A percentile compares a stretch with the other conserved stretches of the same genome.
Conservation (phyloP, 2,888 invertebrate genomes). For the Microplitis deprimator region DNA sequence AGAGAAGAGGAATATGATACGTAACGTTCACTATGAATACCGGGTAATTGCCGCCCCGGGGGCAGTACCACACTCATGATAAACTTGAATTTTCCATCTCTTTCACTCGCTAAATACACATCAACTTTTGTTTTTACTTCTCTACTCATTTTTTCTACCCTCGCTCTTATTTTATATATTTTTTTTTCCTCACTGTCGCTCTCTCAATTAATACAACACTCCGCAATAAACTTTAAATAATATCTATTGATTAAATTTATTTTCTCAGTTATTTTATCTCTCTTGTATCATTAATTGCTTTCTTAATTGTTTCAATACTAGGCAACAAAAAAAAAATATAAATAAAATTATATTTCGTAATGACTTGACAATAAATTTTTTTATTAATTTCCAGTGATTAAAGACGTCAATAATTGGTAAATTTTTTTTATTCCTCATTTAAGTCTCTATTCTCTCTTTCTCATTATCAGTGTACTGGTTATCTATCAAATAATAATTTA, state of each 20-base stretch:
- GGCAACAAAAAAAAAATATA: slow-evolving; percentile 3
- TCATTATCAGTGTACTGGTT: not conserved
- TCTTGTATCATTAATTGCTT: not conserved
- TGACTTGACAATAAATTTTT: not conserved
- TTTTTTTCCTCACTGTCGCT: not conserved
- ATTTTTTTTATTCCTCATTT: not conserved
- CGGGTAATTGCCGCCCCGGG: slow-evolving; percentile 58
- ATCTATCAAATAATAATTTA: not conserved
- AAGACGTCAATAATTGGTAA: not conserved
- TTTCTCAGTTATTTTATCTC: not conserved
- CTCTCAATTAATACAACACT: not conserved
- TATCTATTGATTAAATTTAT: not conserved
- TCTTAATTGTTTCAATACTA: not conserved
- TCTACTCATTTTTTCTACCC: not conserved
- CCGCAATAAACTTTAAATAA: not conserved
- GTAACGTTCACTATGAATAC: slow-evolving; percentile 55
- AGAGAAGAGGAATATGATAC: slow-evolving; percentile 9
- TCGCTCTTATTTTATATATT: slow-evolving; percentile 6
- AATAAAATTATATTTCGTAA: not conserved
- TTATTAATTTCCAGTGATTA: not conserved
- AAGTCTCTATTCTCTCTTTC: not conserved
- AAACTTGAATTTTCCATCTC: slow-evolving; percentile 32
- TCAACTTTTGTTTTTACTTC: slow-evolving; percentile 21
- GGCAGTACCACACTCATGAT: slow-evolving; percentile 46
- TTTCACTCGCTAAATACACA: slow-evolving; percentile 36